Evolutionary conservation across 1,140 invertebrate species (phyloP).

Genomic region (Drosophila funebris): DNA sequence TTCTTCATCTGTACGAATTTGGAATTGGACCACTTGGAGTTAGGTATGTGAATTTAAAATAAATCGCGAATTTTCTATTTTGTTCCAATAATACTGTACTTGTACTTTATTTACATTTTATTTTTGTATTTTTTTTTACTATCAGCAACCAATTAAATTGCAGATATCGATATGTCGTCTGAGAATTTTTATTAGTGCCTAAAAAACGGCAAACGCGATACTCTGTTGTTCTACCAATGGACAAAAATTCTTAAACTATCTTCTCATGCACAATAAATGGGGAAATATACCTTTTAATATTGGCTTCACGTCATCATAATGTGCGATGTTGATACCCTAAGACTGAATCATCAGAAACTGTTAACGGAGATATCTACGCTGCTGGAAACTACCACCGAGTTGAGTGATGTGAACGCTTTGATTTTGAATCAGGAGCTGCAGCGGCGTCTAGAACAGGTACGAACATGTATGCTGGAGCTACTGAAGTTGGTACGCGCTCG

Average conservation of each 20-base stretch:
- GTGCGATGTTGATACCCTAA: conserved; percentile 25
- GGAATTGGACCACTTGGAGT: too few relatives aligned
- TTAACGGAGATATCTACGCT: conserved; percentile 41
- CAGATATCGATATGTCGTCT: too few relatives aligned
- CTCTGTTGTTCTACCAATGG: background rate
- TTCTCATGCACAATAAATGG: background rate
- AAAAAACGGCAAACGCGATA: too few relatives aligned
- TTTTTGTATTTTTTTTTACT: too few relatives aligned
- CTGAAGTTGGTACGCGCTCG: conserved; percentile 44
- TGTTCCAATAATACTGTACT: too few relatives aligned
- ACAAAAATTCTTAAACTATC: background rate
- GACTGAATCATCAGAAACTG: conserved; percentile 28
- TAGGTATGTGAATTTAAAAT: too few relatives aligned
- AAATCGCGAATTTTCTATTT: too few relatives aligned
- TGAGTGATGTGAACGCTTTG: conserved; percentile 39
- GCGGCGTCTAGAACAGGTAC: conserved; percentile 42
- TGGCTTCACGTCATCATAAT: conserved; percentile 14
- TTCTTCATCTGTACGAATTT: too few relatives aligned
- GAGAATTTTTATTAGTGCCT: too few relatives aligned
- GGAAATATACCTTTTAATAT: background rate
- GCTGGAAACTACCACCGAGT: conserved; percentile 3
- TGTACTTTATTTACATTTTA: too few relatives aligned
- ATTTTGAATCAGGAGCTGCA: conserved; percentile 58
- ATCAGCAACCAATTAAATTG: too few relatives aligned
- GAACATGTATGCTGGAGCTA: conserved; percentile 30